Evolutionary conservation across 2,797 vertebrate genomes (phyloP).

Genomic region (Phoxinus dragarum): DNA sequence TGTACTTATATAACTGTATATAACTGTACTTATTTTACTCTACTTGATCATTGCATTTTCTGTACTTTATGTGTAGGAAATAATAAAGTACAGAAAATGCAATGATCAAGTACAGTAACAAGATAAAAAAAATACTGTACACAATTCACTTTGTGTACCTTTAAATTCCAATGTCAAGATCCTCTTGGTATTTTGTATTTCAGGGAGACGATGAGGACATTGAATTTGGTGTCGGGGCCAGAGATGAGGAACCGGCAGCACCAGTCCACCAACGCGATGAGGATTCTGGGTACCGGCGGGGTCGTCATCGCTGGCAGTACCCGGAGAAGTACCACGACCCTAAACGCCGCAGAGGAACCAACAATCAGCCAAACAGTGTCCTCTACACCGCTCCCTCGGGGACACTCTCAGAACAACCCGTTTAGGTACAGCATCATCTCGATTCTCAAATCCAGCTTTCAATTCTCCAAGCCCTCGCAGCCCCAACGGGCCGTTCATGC

Average conservation of each 20-base stretch:
- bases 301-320: slow-evolving; percentile 85
- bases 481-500: slow-evolving; percentile 76
- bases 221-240: not conserved
- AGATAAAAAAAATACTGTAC: not conserved
- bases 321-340: slow-evolving; percentile 86
- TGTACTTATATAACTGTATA: too few relatives aligned
- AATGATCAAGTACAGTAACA: not conserved
- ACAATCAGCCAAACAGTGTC: slow-evolving; percentile 28
- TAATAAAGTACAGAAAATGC: not conserved
- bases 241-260: slow-evolving; percentile 1
- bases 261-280: slow-evolving; percentile 1
- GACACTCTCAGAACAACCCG: slow-evolving; percentile 45
- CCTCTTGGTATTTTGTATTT: not conserved
- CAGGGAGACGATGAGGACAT: slow-evolving; percentile 51
- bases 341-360: slow-evolving; percentile 78
- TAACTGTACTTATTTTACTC: too few relatives aligned
- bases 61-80: too few relatives aligned
- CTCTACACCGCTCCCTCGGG: slow-evolving; percentile 1
- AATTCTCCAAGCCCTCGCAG: slow-evolving; percentile 72
- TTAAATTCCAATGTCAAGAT: not conserved
- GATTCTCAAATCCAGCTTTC: slow-evolving; percentile 63
- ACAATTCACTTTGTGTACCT: not conserved
- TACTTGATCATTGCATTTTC: too few relatives aligned
- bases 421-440: slow-evolving; percentile 65
- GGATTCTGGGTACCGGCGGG: slow-evolving; percentile 65